phyloP scores from a whole-genome alignment of 2,113 vertebrate species.

The Hiodon alosoides region DNA sequence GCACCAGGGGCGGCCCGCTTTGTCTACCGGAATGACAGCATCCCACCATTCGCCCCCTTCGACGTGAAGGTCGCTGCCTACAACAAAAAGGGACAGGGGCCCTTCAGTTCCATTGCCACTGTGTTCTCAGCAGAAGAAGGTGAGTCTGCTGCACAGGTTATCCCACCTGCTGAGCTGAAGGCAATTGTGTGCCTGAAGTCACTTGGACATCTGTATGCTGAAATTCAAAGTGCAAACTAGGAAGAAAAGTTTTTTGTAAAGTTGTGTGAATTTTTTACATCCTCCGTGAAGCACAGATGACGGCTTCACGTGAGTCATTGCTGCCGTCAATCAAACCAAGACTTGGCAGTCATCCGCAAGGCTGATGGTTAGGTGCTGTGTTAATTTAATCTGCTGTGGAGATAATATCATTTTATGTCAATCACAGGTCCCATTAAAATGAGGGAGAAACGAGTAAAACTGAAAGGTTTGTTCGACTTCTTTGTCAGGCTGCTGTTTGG shows the following conservation, averaged over 20 bases:
- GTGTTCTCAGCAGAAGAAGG: slow-evolving; percentile 93
- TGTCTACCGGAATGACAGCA: slow-evolving; percentile 83
- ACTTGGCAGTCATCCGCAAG: too few species aligned
- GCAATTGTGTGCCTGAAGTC: too few species aligned
- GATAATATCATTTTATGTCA: background rate
- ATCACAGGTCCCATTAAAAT: background rate
- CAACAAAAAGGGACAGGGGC: slow-evolving; percentile 88
- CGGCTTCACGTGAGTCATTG: too few species aligned
- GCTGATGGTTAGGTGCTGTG: slow-evolving; percentile 49
- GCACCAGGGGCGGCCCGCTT: slow-evolving; percentile 71
- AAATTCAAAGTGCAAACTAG: too few species aligned
- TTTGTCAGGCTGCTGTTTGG: background rate
- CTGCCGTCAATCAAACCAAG: too few species aligned
- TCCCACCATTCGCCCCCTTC: slow-evolving; percentile 81
- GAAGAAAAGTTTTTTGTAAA: too few species aligned
- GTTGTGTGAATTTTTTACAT: too few species aligned
- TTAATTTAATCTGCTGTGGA: slow-evolving; percentile 64
- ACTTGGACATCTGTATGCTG: background rate
- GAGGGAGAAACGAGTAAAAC: background rate
- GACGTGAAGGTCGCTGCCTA: slow-evolving; percentile 88
- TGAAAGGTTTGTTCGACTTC: background rate
- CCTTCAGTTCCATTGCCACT: slow-evolving; percentile 77
- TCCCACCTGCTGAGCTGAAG: background rate
- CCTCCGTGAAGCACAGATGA: too few species aligned
- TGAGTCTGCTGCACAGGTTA: slow-evolving; percentile 33